These are phyloP conservation scores for Eupithecia abbreviata DNA, from an alignment of 2,888 invertebrate species.

Conservation along the genomic window DNA sequence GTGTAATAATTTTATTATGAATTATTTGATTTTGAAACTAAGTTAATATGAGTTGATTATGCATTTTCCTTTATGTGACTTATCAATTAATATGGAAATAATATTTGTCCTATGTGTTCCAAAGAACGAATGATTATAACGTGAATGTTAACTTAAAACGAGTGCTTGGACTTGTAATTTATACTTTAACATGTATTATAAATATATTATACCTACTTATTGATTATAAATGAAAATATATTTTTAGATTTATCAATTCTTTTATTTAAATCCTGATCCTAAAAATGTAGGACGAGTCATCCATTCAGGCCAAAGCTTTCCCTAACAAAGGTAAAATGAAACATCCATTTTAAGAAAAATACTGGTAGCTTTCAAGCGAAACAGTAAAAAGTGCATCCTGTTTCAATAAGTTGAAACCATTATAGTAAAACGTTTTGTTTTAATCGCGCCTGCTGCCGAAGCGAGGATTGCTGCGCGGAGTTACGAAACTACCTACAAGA, in stretches of 20 bases:
- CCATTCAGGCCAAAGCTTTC: neutral
- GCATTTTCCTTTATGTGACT: constrained; percentile 1
- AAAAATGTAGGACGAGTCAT: neutral
- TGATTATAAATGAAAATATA: constrained; percentile 34
- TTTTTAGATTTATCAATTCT: constrained; percentile 24
- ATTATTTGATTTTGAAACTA: neutral
- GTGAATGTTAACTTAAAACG: constrained; percentile 23
- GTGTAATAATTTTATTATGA: neutral
- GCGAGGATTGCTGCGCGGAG: constrained; percentile 12
- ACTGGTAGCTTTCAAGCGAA: neutral
- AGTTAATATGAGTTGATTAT: neutral
- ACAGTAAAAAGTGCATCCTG: neutral
- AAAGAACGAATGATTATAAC: constrained; percentile 19
- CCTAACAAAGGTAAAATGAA: neutral
- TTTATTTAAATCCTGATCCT: neutral
- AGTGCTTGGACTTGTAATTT: constrained; percentile 29
- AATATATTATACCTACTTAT: constrained; percentile 1
- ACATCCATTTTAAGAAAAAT: neutral
- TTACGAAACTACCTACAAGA: constrained; percentile 5
- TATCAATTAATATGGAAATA: neutral
- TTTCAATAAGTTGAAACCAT: constrained; percentile 29
- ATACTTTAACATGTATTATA: constrained; percentile 32
- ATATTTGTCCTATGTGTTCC: constrained; percentile 17
- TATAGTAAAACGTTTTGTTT: constrained; percentile 32
- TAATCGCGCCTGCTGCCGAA: constrained; percentile 10